These are phyloP conservation scores for Saguinus midas DNA, from an alignment of 2,113 vertebrate genomes.

Conservation along the genomic window DNA sequence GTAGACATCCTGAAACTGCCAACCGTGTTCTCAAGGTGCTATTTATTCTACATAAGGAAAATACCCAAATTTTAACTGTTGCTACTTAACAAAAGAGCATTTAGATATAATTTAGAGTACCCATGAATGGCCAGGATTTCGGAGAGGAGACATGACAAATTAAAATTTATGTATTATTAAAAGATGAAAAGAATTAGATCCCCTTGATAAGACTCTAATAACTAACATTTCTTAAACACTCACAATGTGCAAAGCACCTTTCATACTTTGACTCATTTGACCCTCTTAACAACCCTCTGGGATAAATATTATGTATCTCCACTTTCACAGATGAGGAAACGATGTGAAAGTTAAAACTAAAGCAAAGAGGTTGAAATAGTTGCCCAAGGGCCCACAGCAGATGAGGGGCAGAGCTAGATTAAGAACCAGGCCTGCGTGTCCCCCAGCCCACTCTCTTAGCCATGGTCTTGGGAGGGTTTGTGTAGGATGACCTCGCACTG, in stretches of 20 bases:
- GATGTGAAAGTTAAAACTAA: neutral
- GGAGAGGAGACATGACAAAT: constrained; percentile 1
- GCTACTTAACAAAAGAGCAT: neutral
- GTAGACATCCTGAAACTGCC: constrained; percentile 34
- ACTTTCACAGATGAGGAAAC: neutral
- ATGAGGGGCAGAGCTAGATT: neutral
- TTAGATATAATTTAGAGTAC: constrained; percentile 31
- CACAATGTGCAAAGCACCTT: neutral
- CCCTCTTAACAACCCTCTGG: neutral
- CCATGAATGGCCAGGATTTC: neutral
- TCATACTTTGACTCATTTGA: neutral
- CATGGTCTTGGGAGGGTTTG: neutral
- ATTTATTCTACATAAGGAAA: neutral
- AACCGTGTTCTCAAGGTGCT: neutral
- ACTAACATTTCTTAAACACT: constrained; percentile 2
- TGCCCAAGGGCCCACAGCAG: neutral
- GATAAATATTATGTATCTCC: neutral
- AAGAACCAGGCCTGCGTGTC: neutral
- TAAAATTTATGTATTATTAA: constrained; percentile 1
- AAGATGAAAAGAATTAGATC: constrained; percentile 17
- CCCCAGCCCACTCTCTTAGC: neutral
- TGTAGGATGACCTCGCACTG: constrained; percentile 38
- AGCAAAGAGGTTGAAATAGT: neutral
- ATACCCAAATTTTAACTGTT: neutral
- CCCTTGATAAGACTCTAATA: neutral